Base-by-base conservation (phyloP, 2,888 invertebrate species). In the Troides aeacus region DNA sequence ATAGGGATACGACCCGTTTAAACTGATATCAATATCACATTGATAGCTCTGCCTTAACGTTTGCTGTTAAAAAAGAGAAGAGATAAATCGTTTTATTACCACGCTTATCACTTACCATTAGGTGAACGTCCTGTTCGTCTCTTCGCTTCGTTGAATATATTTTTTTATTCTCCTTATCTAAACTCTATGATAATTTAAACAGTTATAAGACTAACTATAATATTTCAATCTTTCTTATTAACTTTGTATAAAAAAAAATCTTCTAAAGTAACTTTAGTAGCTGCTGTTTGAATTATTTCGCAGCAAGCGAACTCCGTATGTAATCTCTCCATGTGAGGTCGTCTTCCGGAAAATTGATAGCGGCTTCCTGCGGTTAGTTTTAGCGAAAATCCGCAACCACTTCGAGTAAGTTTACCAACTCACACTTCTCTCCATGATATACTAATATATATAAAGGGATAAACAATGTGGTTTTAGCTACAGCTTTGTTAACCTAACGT, bases 1-100 rank as follows among this genome's bases (percentile, higher is more conserved):
- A 83, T 79, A 76, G 78, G 79, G 81, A 76, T 77, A 75, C 76
- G 75, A 75, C 72, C 77, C 77, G 75, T 75, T 73, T 77, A 76
- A 77, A 77, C 74, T 75, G 67, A 72, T 70, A 72, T 74, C 77
- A 77, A 82, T 81, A 82, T 77, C 76, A 74, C 76, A 78, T 78
- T 75, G 73, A 78, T 77, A 75, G 73, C 73, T 71, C 77, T 73
- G 72, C 66, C 70, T 74, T 74, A 76, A 76, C 70, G 64, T 71
- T 58, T 58, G 21, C 10, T 3, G 53, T 58, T 58, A 58, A 58
- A 23, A 57, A 21, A 57, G 15, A 46, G 46, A 46, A 46, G 15
- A 46, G 10, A 46, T 46, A 46, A 46, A 46, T 46, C 46, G 46
- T 12, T 46, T 46, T 46, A 46, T 46, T 46, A 46, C 46, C 1